phyloP scores from a whole-genome alignment of 2,797 vertebrate species.

The Pseudocheirus occidentalis region DNA sequence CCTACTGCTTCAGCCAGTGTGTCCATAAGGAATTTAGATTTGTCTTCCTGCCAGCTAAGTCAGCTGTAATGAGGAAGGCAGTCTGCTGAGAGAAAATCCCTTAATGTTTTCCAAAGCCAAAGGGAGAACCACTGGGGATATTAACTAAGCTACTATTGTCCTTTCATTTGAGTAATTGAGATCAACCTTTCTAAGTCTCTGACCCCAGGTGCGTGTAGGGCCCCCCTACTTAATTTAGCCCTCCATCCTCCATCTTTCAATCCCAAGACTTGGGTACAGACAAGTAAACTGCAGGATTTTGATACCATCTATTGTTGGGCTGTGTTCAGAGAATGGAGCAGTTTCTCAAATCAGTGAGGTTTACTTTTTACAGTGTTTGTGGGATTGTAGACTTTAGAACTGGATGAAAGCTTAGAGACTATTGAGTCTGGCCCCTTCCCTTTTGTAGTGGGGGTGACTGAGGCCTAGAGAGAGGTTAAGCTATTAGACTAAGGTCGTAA shows the following conservation, averaged over 20 bases:
- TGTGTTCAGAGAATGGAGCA: not conserved
- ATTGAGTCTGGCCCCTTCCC: not conserved
- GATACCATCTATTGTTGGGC: not conserved
- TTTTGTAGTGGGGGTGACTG: not conserved
- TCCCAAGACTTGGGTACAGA: not conserved
- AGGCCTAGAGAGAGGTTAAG: not conserved
- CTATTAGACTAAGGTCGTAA: not conserved
- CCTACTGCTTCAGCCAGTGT: not conserved
- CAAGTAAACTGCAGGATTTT: not conserved
- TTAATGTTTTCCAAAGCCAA: not conserved
- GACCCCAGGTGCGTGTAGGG: not conserved
- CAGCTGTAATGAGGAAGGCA: not conserved
- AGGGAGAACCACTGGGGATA: not conserved
- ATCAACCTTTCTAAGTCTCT: not conserved
- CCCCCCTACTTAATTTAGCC: not conserved
- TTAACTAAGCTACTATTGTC: not conserved
- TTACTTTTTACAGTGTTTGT: not conserved
- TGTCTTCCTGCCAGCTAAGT: not conserved
- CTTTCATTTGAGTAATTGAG: not conserved
- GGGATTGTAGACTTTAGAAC: not conserved
- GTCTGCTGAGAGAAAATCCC: not conserved
- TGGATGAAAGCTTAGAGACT: not conserved
- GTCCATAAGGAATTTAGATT: not conserved
- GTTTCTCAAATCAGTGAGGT: not conserved
- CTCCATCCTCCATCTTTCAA: not conserved